phyloP scores from a whole-genome alignment of 2,888 invertebrate genomes.

The Cheilosia grossa region DNA sequence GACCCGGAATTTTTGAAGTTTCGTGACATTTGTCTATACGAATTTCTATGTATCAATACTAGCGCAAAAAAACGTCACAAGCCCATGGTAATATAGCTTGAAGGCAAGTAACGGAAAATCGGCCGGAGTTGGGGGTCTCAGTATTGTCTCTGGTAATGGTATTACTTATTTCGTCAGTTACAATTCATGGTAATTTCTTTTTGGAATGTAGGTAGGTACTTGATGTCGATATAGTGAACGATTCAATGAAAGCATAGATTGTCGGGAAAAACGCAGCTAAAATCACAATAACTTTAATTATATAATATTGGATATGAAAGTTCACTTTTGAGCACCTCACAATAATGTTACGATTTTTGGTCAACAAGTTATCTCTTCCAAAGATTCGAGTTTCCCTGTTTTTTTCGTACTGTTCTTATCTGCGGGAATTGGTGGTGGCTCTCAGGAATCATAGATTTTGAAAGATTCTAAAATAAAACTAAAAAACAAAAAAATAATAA shows the following conservation, averaged over 20 bases:
- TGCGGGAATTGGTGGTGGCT: not conserved
- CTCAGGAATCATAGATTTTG: conserved; percentile 13
- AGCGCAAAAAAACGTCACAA: too few relatives aligned
- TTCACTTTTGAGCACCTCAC: not conserved
- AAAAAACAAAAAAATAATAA: conserved; percentile 39
- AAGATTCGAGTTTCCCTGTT: not conserved
- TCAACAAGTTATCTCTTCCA: not conserved
- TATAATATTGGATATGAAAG: conserved; percentile 15
- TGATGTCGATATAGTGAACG: not conserved
- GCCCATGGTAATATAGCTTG: too few relatives aligned
- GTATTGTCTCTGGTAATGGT: too few relatives aligned
- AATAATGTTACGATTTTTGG: not conserved
- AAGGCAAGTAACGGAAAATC: too few relatives aligned
- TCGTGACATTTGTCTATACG: too few relatives aligned
- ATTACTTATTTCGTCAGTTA: conserved; percentile 40
- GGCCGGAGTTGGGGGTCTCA: too few relatives aligned
- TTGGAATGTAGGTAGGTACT: not conserved
- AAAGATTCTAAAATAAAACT: conserved; percentile 8
- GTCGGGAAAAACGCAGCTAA: too few relatives aligned
- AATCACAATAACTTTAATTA: conserved; percentile 20
- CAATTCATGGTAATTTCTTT: conserved; percentile 28
- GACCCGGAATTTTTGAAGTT: too few relatives aligned
- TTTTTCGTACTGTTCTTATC: not conserved
- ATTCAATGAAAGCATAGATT: too few relatives aligned
- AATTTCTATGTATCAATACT: too few relatives aligned